These are phyloP conservation scores for Epistrophella euchroma DNA, from an alignment of 2,888 invertebrate genomes.

Conservation along the genomic window DNA sequence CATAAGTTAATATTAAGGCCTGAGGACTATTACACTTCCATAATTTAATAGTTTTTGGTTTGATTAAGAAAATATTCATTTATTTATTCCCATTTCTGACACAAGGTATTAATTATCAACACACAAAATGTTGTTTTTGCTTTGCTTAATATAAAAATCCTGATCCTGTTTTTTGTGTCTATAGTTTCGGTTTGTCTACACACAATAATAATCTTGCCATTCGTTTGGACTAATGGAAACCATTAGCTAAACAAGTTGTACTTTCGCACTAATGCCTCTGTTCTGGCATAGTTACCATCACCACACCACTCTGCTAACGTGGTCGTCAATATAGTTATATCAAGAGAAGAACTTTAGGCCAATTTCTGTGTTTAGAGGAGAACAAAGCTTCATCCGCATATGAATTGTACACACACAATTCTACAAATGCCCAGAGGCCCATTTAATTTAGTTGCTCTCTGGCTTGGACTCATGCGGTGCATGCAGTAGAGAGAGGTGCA, in stretches of 20 bases:
- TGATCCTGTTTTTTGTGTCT: slow-evolving; percentile 57
- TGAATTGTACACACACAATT: slow-evolving; percentile 49
- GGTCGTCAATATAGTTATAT: slow-evolving; percentile 13
- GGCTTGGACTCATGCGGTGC: slow-evolving; percentile 16
- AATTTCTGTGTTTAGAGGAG: slow-evolving; percentile 65
- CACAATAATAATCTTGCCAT: slow-evolving; percentile 27
- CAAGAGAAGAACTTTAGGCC: slow-evolving; percentile 63
- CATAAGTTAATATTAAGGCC: no score
- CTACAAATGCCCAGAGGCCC: slow-evolving; percentile 59
- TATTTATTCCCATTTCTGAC: no score
- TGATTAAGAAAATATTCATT: no score
- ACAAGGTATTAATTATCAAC: no score
- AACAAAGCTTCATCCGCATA: slow-evolving; percentile 52
- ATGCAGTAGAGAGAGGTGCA: neutral
- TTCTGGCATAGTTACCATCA: slow-evolving; percentile 36
- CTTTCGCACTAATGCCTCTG: slow-evolving; percentile 66
- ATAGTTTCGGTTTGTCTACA: slow-evolving; percentile 47
- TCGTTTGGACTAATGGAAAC: slow-evolving; percentile 65
- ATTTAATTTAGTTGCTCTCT: slow-evolving; percentile 70
- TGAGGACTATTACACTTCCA: neutral
- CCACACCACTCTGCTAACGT: neutral
- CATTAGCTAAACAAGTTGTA: slow-evolving; percentile 73
- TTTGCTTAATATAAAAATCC: slow-evolving; percentile 40
- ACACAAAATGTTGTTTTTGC: no score
- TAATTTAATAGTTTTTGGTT: no score